Conservation (phyloP, 2,888 invertebrate species). For the Hanleya hanleyi region DNA sequence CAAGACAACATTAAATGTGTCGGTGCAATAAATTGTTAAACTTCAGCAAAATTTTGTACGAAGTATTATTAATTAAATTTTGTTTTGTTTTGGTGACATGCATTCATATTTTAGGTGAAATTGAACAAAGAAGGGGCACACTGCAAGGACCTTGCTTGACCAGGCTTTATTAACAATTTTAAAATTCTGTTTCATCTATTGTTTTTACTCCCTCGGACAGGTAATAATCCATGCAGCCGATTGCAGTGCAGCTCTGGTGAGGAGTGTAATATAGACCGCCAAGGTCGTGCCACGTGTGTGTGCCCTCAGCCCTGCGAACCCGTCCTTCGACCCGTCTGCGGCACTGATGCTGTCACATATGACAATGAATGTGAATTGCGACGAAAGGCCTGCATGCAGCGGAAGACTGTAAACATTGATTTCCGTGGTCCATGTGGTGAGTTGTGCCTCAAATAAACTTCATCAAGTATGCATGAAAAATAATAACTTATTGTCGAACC, state of each 20-base stretch:
- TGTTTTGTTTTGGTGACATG: too few species aligned
- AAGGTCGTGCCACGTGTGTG: constrained; percentile 87
- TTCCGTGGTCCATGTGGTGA: constrained; percentile 91
- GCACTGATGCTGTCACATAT: constrained; percentile 75
- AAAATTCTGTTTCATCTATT: neutral
- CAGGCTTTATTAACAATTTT: too few species aligned
- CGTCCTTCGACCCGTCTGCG: constrained; percentile 79
- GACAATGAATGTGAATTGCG: constrained; percentile 84
- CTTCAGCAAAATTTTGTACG: too few species aligned
- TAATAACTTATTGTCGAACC: neutral
- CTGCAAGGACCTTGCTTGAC: too few species aligned
- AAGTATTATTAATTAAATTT: too few species aligned
- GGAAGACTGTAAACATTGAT: constrained; percentile 83
- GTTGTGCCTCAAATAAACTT: constrained; percentile 74
- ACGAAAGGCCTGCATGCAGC: constrained; percentile 84
- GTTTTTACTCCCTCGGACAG: constrained; percentile 74
- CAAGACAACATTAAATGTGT: too few species aligned
- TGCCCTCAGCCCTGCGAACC: constrained; percentile 89
- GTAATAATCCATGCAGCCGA: constrained; percentile 88
- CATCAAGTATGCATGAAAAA: neutral
- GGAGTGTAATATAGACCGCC: constrained; percentile 86
- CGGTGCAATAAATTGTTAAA: too few species aligned
- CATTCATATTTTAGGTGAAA: too few species aligned
- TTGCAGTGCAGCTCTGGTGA: constrained; percentile 85
- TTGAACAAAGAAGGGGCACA: too few species aligned